Evolutionary conservation across 1,140 invertebrate species (phyloP), one percentile per base, ranked within the genome.

Genomic region (Pseudomyrmex sp.): DNA sequence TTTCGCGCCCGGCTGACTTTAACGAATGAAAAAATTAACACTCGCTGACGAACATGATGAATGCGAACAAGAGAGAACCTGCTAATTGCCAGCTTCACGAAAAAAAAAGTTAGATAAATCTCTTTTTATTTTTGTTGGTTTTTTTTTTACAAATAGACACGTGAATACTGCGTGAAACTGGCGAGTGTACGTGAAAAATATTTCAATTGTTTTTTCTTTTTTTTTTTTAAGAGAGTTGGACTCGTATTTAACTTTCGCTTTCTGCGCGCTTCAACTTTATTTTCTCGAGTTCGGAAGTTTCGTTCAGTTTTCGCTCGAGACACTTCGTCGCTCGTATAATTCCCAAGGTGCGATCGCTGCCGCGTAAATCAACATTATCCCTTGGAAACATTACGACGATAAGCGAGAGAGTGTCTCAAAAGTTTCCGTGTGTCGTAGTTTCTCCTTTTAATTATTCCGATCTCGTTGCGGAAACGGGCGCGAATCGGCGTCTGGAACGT

Each of bases 381-480:
- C 48, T 56, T 50, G 35, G 23, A 12, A 44, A 10, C 20, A 48
- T 69, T 58, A 59, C 50, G 59, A 79, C n/a, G 35, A 50, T 20
- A 54, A 54, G 15, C n/a, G 18, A 20, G 26, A 26, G 26, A 26
- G 63, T 48, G 58, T 69, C 46, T 58, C 44, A 44, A 79, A 58
- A 70, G 76, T 58, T 79, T 48, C 12, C 20, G 52, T 35, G 10
- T 1, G 9, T 5, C 2, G 52, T 52, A 56, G 35, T 77, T 68
- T 35, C 50, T 46, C 54, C 63, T 65, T 70, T 74, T 82, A 82
- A 85, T 85, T 85, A 85, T 85, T 82, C 77, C 69, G 46, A 82
- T 13, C 77, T 65, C 69, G 13, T 66, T 68, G 50, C 75, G 59
- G 68, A 82, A 44, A 46, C 50, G 13, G 65, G 3, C 44, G 20